Conservation (phyloP, 2,888 invertebrate genomes). For the Tuta absoluta region DNA sequence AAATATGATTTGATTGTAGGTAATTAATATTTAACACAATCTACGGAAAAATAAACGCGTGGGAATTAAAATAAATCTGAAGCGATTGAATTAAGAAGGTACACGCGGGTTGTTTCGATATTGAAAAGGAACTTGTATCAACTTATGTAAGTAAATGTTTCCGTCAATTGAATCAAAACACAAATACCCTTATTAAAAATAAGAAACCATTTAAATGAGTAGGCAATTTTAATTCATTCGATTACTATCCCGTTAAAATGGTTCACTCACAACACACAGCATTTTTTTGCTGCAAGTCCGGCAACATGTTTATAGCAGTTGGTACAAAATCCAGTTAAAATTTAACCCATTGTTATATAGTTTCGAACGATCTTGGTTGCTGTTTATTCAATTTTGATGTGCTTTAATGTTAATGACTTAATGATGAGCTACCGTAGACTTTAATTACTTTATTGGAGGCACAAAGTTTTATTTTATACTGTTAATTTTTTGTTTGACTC, state of each 20-base stretch:
- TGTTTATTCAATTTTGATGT: constrained; percentile 68
- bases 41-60: no score
- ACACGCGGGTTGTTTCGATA: no score
- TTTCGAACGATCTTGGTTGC: constrained; percentile 57
- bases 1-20: no score
- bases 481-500: constrained; percentile 1
- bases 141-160: no score
- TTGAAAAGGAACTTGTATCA: no score
- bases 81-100: no score
- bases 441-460: constrained; percentile 54
- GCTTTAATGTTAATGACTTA: constrained; percentile 63
- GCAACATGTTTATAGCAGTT: constrained; percentile 23
- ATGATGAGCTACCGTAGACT: constrained; percentile 53
- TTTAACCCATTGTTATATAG: constrained; percentile 51
- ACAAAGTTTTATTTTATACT: background rate
- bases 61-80: no score
- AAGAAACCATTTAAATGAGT: no score
- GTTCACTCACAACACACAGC: background rate
- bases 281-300: background rate
- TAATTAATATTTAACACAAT: no score
- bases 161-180: no score
- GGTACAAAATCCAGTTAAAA: constrained; percentile 32
- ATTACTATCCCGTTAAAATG: constrained; percentile 1
- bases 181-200: no score
- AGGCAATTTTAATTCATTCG: no score